These are phyloP conservation scores for Phymanthus crucifer DNA, from an alignment of 92 coral and sea anemone species.

Conservation along the genomic window DNA sequence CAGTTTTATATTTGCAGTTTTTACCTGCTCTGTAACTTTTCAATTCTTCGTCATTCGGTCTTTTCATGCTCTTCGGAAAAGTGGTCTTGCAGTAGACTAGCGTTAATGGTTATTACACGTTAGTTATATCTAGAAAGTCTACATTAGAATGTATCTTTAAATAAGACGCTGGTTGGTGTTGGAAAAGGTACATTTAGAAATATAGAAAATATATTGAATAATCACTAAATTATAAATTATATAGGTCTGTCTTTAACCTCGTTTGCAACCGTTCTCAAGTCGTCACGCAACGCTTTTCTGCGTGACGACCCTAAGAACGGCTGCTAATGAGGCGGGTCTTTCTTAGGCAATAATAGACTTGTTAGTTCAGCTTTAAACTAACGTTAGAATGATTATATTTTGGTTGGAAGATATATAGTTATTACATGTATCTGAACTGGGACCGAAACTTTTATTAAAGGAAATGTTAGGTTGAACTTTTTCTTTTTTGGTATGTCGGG, in stretches of 20 bases:
- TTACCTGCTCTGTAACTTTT: too few relatives aligned
- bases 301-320: too few relatives aligned
- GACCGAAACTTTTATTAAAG: neutral
- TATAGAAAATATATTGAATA: conserved; percentile 21
- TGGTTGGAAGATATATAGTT: neutral
- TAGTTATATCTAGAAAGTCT: too few relatives aligned
- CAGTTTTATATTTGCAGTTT: neutral
- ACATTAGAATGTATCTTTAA: neutral
- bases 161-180: conserved; percentile 5
- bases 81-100: too few relatives aligned
- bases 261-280: too few relatives aligned
- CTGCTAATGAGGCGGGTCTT: too few relatives aligned
- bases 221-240: conserved; percentile 16
- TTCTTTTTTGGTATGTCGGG: neutral
- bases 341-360: neutral
- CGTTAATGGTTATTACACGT: too few relatives aligned
- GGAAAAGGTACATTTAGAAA: conserved; percentile 9
- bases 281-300: too few relatives aligned
- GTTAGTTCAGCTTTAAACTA: conserved; percentile 3
- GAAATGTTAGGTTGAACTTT: too few relatives aligned
- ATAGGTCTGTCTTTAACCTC: too few relatives aligned
- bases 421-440: neutral
- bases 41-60: too few relatives aligned
- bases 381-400: neutral
- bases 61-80: too few relatives aligned